Evolutionary conservation across 1,140 invertebrate genomes (phyloP).

Genomic region (Holcopasites calliopsidis): DNA sequence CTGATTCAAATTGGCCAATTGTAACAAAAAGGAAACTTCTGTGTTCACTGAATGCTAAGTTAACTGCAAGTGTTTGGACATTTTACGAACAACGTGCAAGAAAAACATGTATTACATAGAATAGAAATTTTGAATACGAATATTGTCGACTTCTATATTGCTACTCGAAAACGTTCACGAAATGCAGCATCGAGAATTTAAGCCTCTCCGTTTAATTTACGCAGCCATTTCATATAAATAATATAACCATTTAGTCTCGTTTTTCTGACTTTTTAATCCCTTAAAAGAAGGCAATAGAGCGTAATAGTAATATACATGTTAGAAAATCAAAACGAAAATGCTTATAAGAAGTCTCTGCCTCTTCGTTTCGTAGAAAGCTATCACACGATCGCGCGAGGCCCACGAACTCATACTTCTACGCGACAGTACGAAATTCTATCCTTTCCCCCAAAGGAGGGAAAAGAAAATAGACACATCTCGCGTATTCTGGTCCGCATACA

Average conservation of each 20-base stretch:
- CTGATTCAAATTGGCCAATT: too few relatives aligned
- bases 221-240: slow-evolving; percentile 44
- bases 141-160: slow-evolving; percentile 48
- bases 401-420: slow-evolving; percentile 18
- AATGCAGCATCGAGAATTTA: slow-evolving; percentile 40
- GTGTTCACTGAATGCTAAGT: not conserved
- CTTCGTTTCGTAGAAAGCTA: slow-evolving; percentile 40
- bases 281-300: slow-evolving; percentile 37
- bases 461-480: slow-evolving; percentile 40
- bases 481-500: slow-evolving; percentile 38
- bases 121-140: slow-evolving; percentile 43
- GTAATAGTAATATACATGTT: slow-evolving; percentile 49
- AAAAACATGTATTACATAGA: not conserved
- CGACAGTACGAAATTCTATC: slow-evolving; percentile 39
- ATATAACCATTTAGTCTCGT: slow-evolving; percentile 43
- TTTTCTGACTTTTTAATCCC: not conserved
- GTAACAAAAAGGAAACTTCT: not conserved
- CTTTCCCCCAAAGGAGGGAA: slow-evolving; percentile 34
- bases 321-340: slow-evolving; percentile 55
- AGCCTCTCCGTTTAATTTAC: slow-evolving; percentile 35
- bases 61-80: not conserved
- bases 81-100: not conserved
- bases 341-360: slow-evolving; percentile 50
- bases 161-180: slow-evolving; percentile 51
- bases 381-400: slow-evolving; percentile 27